A percentile compares a stretch with the other conserved stretches of the same genome.
phyloP scores from a whole-genome alignment of 1,140 invertebrate species.

The Ericerus pela region DNA sequence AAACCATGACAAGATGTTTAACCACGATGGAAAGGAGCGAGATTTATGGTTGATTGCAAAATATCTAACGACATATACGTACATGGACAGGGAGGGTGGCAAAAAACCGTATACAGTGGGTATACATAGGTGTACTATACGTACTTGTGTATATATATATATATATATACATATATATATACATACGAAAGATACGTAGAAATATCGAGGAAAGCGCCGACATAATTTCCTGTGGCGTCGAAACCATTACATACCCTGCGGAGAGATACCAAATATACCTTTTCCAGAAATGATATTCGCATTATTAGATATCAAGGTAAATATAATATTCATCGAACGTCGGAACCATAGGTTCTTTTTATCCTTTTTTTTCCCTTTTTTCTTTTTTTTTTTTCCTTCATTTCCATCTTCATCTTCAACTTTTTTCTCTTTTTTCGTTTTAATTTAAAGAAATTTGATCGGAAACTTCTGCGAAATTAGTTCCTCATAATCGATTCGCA shows the following conservation, averaged over 20 bases:
- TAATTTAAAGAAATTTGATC: no score
- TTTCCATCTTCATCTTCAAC: no score
- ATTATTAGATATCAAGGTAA: slow-evolving; percentile 11
- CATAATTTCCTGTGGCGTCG: slow-evolving; percentile 6
- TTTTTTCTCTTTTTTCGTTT: no score
- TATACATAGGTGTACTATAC: no score
- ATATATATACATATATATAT: no score
- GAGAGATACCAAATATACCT: background rate
- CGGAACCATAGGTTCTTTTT: no score
- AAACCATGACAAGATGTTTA: slow-evolving; percentile 12
- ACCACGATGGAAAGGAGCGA: slow-evolving; percentile 7
- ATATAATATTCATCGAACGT: slow-evolving; percentile 8
- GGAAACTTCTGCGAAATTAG: no score
- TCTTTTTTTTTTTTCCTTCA: no score
- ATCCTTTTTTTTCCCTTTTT: no score
- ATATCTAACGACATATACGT: slow-evolving; percentile 11
- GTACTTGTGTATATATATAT: no score
- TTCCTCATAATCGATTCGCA: no score
- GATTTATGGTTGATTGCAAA: slow-evolving; percentile 10
- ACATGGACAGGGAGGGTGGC: slow-evolving; percentile 4
- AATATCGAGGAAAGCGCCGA: slow-evolving; percentile 7
- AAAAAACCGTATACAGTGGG: slow-evolving; percentile 8
- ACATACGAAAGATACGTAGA: slow-evolving; percentile 8
- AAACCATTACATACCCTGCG: slow-evolving; percentile 6
- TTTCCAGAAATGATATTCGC: background rate